Evolutionary conservation across 2,113 vertebrate species (phyloP).

Genomic region (Benitochromis conjunctus): DNA sequence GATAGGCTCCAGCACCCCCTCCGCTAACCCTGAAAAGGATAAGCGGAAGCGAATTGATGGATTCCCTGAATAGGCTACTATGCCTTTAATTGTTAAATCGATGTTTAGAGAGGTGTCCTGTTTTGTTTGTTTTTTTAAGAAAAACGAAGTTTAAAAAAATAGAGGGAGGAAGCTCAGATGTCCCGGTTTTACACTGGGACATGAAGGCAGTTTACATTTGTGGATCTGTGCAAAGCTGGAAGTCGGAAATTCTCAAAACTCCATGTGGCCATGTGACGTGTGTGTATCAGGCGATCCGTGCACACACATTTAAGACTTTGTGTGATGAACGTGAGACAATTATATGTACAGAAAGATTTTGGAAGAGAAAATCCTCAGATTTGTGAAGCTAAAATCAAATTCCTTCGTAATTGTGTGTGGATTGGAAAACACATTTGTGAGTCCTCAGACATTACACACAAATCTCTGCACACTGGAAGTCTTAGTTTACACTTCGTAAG

Average conservation of each 20-base stretch:
- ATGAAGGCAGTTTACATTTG: background rate
- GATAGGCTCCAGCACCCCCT: too few relatives aligned
- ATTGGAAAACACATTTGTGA: too few relatives aligned
- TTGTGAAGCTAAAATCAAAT: background rate
- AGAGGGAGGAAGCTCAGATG: background rate
- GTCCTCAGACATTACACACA: background rate
- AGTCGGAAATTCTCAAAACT: background rate
- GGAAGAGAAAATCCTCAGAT: background rate
- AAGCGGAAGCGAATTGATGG: too few relatives aligned
- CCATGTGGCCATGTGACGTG: background rate
- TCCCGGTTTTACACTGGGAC: background rate
- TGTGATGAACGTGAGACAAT: background rate
- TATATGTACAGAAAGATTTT: background rate
- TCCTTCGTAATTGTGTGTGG: too few relatives aligned
- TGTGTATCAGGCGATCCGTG: background rate
- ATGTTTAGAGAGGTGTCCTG: background rate
- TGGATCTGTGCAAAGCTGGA: background rate
- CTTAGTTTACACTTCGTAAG: background rate
- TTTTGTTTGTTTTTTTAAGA: background rate
- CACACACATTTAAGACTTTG: background rate
- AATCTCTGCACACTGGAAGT: background rate
- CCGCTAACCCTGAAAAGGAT: too few relatives aligned
- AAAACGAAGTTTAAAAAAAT: background rate
- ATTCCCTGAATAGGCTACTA: background rate
- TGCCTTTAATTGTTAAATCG: background rate